Base-by-base conservation (phyloP, 2,888 invertebrate species). In the Lutraria lutraria region DNA sequence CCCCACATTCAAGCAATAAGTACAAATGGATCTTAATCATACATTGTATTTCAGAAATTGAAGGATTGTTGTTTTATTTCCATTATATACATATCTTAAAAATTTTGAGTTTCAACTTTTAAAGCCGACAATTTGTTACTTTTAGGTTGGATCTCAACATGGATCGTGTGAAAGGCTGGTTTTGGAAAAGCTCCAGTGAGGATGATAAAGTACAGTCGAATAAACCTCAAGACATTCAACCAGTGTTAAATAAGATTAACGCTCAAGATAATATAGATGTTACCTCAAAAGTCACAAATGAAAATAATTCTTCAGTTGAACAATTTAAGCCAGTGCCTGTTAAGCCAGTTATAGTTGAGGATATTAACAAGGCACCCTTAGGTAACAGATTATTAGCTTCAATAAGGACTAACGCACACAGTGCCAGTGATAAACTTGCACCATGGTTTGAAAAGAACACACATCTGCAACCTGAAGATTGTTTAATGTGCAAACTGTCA, bases 401-500 rank as follows among this genome's bases (percentile, higher is more conserved):
- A 76, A 16, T 76, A 34, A 31, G 10, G 31, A 76, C 76, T 16
- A 16, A 76, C 16, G 31, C 76, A 2, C n/a, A 68, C 16, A 34
- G 31, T 2, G 31, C 13, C 31, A n/a, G 13, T 31, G 16, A 72
- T 72, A 72, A 72, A 31, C 13, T 80, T n/a, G 29, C 16, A 15
- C 34, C 19, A 10, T 79, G 56, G 56, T 16, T 85, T 15, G 79
- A 60, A 25, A 34, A 56, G 31, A 56, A 85, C 34, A 85, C 85
- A 15, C 79, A 85, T n/a, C 54, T 87, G 15, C 56, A 80, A 56
- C 83, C 87, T 19, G 83, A 83, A 43, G 83, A 87, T 25, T 56
- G 79, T 43, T 13, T 87, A 15, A 10, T 29, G 13, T 56, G 80
- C 19, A 87, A 87, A 79, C n/a, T 83, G 25, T 25, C 43, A 29